These are phyloP conservation scores for Leptopilina clavipes DNA, from an alignment of 1,140 invertebrate species.

Conservation along the genomic window DNA sequence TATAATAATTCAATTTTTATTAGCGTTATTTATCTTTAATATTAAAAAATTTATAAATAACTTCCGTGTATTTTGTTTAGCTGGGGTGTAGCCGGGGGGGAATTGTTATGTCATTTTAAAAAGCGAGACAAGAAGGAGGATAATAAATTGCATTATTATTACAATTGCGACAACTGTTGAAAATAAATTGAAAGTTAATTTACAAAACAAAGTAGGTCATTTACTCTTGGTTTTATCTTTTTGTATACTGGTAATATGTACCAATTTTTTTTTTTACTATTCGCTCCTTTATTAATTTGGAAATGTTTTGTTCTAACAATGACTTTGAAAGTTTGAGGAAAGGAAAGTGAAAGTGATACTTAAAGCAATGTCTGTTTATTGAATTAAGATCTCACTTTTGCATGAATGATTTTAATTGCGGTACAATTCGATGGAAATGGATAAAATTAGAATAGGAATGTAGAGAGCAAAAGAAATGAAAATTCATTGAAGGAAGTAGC, in stretches of 20 bases:
- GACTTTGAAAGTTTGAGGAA: neutral
- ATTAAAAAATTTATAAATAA: too few species aligned
- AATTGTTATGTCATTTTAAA: neutral
- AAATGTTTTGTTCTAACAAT: constrained; percentile 2
- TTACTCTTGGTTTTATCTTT: too few species aligned
- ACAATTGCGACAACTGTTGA: neutral
- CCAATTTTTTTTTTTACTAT: too few species aligned
- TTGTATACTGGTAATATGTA: too few species aligned
- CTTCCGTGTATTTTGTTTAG: neutral
- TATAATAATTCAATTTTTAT: neutral
- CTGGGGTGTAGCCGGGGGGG: too few species aligned
- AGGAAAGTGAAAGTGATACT: constrained; percentile 1
- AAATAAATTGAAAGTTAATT: neutral
- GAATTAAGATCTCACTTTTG: neutral
- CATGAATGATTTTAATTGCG: too few species aligned
- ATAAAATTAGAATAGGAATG: too few species aligned
- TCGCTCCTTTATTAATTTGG: neutral
- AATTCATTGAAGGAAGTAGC: neutral
- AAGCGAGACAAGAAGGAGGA: neutral
- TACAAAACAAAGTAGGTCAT: neutral
- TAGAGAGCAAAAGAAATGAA: neutral
- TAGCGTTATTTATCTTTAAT: constrained; percentile 11
- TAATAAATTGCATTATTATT: neutral
- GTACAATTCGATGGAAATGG: too few species aligned
- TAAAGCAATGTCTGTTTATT: neutral